Base-by-base conservation (phyloP, 2,888 invertebrate genomes). In the Melieria omissa region DNA sequence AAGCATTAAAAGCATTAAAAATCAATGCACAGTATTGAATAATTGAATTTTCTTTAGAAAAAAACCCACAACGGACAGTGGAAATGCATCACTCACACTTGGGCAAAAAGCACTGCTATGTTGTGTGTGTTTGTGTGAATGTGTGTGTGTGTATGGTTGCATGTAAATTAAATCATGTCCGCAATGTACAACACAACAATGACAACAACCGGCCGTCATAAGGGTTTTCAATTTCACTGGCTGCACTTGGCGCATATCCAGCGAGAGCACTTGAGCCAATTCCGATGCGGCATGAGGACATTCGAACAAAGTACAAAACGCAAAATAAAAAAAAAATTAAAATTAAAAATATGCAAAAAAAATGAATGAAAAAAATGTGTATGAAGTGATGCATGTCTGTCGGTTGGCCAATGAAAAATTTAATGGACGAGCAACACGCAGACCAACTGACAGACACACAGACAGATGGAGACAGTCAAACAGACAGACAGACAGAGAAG, bases 111-210 rank as follows among this genome's bases (percentile, higher is more conserved):
- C 29, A 29, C 2, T 45, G 46, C 6, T 5, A 10, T n/a, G 55
- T 55, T 55, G 55, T 62, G 5, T 29, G 29, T 45, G 46, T 46
- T 6, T 12, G 45, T 9, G 6, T 55, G 41, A 16, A 1, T 7
- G 6, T 5, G n/a, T 6, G 10, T n/a, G 44, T 44, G 64, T 49
- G 3, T 14, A 16, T 16, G 47, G 16, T 6, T 62, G 10, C n/a
- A 14, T 57, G 16, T 29, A 57, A 57, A 57, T 57, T 57, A 29
- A 57, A 57, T 57, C 29, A 57, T 57, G 29, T 29, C 29, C 29
- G 29, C 29, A 29, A 29, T 29, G 57, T 57, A 52, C 14, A 57
- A 57, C 29, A 29, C 57, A 57, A 10, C 10, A 14, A 55, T 14
- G 14, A 55, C 55, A 55, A 55, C 55, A 55, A 14, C 12, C 55